Conservation (phyloP, 1,140 invertebrate species). For the Agrilus planipennis region DNA sequence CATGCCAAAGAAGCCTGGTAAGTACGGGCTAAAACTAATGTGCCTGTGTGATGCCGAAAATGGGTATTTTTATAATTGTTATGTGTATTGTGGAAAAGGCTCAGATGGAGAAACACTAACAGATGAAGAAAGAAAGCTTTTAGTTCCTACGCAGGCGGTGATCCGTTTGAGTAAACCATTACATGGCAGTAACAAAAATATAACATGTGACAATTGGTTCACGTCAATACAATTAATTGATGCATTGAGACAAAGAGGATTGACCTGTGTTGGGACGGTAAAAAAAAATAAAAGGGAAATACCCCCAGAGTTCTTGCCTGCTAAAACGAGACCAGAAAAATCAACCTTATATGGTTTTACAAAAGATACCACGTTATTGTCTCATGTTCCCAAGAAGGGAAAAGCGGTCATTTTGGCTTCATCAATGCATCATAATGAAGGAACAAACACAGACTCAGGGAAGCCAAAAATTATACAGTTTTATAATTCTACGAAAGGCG, state of each 20-base stretch:
- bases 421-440: conserved; percentile 22
- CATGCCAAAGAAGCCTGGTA: conserved; percentile 35
- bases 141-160: conserved; percentile 18
- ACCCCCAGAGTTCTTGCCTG: too few relatives aligned
- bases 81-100: conserved; percentile 28
- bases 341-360: conserved; percentile 28
- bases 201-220: conserved; percentile 34
- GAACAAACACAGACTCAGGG: conserved; percentile 12
- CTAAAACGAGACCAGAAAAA: too few relatives aligned
- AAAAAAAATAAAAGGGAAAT: conserved; percentile 9
- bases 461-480: conserved; percentile 11
- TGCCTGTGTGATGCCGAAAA: conserved; percentile 24
- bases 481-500: conserved; percentile 10
- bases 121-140: conserved; percentile 16
- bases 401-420: conserved; percentile 27
- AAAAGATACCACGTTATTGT: conserved; percentile 20
- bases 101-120: conserved; percentile 19
- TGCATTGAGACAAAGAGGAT: conserved; percentile 19
- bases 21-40: conserved; percentile 36
- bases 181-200: conserved; percentile 22
- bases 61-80: conserved; percentile 25
- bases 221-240: conserved; percentile 26
- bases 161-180: conserved; percentile 21
- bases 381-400: conserved; percentile 21
- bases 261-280: conserved; percentile 22